These are phyloP conservation scores for Dysdera silvatica DNA, from an alignment of 1,140 invertebrate species.

Conservation along the genomic window DNA sequence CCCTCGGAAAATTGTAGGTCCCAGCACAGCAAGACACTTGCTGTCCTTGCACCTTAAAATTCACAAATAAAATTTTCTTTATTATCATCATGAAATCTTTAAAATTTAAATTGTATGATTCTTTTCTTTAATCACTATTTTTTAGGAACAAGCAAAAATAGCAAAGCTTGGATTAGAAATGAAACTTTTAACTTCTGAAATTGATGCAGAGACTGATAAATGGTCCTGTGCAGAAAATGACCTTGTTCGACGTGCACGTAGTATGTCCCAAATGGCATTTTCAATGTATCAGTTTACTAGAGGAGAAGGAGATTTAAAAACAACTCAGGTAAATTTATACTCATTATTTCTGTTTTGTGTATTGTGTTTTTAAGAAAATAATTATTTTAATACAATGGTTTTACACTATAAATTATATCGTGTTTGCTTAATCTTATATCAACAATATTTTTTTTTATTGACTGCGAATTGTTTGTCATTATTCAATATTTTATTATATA, in stretches of 20 bases:
- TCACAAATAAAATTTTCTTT: no score
- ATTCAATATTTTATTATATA: not conserved
- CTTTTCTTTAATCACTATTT: no score
- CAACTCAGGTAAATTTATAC: constrained; percentile 63
- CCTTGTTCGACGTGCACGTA: constrained; percentile 95
- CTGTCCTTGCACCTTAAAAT: no score
- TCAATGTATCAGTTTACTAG: constrained; percentile 99
- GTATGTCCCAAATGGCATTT: constrained; percentile 96
- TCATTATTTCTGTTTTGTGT: not conserved
- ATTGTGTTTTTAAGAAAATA: not conserved
- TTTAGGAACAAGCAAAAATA: constrained; percentile 87
- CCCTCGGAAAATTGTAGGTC: no score
- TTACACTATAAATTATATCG: not conserved
- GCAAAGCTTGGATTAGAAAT: constrained; percentile 93
- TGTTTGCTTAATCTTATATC: not conserved
- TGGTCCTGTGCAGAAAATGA: constrained; percentile 89
- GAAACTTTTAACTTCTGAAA: constrained; percentile 92
- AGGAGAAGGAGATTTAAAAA: constrained; percentile 92
- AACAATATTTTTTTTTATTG: not conserved
- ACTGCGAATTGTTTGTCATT: not conserved
- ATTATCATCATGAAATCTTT: no score
- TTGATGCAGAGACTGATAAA: constrained; percentile 93
- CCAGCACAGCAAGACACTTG: no score
- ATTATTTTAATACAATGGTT: not conserved
- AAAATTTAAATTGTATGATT: no score